Evolutionary conservation across 1,140 invertebrate species (phyloP), one percentile per base, ranked within the genome.

Genomic region (Coptotermes formosanus): DNA sequence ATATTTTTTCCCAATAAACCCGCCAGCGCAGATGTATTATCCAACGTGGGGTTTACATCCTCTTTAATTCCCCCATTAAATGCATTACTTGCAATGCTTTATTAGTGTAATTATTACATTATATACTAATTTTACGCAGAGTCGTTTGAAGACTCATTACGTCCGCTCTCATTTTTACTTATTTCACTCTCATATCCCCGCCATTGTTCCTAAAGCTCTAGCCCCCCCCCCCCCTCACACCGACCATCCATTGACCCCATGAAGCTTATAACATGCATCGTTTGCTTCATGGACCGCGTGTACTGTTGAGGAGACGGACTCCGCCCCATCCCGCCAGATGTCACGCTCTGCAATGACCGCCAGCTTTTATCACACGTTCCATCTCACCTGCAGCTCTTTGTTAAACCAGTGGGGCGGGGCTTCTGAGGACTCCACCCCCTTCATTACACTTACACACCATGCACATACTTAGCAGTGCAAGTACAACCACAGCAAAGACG

Each of bases 321-420:
- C 85, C 38, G 59, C 59, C 85, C 64, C 85, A 23, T 84, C 85
- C 75, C 85, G 55, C 85, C 85, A 85, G 85, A 85, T 85, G 85
- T 85, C 85, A 85, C 85, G 85, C 82, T 83, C 82, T 30, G n/a
- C 64, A 75, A 25, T 75, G 64, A 75, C 64, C 64, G 64, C 64
- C 38, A 7, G 43, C 52, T 64, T 59, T 85, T 85, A 85, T 85
- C 85, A 59, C 85, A 85, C 85, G 85, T 85, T 81, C 55, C 85
- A 85, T 85, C 85, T 81, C 85, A 85, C 85, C 85, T 85, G 64
- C 59, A 85, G 45, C 32, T 75, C 59, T 43, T 81, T 85, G 52
- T 64, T 64, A 69, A 52, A 52, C 45, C 83, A 38, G 64, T 52
- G 75, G 85, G 85, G 85, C 59, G 85, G 85, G 25, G 85, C 85